These are phyloP conservation scores for Sturmia bella DNA, from an alignment of 2,888 invertebrate genomes.

Conservation along the genomic window DNA sequence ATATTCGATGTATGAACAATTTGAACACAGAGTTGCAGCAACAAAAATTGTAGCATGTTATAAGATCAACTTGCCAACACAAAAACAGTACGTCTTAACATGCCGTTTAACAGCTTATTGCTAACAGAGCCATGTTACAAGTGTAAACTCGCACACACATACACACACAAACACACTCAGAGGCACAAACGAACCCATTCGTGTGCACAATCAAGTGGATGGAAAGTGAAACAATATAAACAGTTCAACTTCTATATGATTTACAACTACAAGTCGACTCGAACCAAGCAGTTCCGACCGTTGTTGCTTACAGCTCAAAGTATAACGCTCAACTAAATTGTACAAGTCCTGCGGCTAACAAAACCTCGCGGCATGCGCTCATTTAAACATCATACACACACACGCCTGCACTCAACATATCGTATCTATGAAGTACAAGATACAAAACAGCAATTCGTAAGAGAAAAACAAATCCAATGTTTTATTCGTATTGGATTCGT, in stretches of 20 bases:
- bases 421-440: constrained; percentile 22
- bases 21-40: constrained; percentile 31
- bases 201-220: not conserved
- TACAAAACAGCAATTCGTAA: constrained; percentile 11
- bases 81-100: not conserved
- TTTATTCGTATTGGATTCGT: constrained; percentile 64
- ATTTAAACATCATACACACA: constrained; percentile 32
- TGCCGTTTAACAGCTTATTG: constrained; percentile 45
- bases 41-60: constrained; percentile 20
- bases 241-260: constrained; percentile 24
- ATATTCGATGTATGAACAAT: not conserved
- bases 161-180: not conserved
- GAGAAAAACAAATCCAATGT: constrained; percentile 14
- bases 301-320: constrained; percentile 75
- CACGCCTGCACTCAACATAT: constrained; percentile 12
- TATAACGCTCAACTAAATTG: constrained; percentile 76
- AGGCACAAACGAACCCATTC: not conserved
- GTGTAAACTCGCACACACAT: constrained; percentile 2
- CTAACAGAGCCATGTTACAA: constrained; percentile 44
- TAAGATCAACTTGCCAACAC: constrained; percentile 23
- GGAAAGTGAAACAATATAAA: not conserved
- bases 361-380: constrained; percentile 77
- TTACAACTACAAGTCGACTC: constrained; percentile 17
- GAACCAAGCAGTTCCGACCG: constrained; percentile 64
- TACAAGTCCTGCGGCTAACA: constrained; percentile 78